Percentiles rank a stretch among this genome's conserved stretches.
These are phyloP conservation scores for Ormyrus nitidulus DNA, from an alignment of 2,888 invertebrate genomes.

Conservation along the genomic window DNA sequence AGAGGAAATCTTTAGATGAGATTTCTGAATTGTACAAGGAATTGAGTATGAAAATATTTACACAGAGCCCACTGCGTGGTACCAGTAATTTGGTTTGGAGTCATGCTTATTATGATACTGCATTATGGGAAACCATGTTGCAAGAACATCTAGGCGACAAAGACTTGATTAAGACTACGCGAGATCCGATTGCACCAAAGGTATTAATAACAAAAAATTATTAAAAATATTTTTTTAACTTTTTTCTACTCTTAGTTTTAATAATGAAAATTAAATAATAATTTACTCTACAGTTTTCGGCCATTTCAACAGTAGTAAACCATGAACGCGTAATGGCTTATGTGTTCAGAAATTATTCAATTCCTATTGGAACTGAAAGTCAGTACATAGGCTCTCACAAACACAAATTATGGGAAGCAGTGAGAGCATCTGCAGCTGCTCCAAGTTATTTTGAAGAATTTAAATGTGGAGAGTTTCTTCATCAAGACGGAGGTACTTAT, in stretches of 20 bases:
- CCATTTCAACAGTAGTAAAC: constrained; percentile 88
- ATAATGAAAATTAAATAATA: too few species aligned
- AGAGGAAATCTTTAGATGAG: constrained; percentile 79
- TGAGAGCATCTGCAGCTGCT: constrained; percentile 92
- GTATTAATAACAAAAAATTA: constrained; percentile 66
- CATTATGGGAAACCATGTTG: constrained; percentile 87
- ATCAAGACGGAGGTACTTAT: constrained; percentile 79
- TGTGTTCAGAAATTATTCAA: constrained; percentile 90
- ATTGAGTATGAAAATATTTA: constrained; percentile 82
- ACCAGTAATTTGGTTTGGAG: constrained; percentile 88
- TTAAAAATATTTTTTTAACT: too few species aligned
- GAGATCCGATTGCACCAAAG: constrained; percentile 78
- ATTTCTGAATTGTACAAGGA: constrained; percentile 80
- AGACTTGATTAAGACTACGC: constrained; percentile 79
- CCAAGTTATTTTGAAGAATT: constrained; percentile 94
- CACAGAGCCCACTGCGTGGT: constrained; percentile 81
- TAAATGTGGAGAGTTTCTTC: constrained; percentile 81
- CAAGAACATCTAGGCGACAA: constrained; percentile 81
- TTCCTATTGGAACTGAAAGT: constrained; percentile 82
- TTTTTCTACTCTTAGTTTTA: too few species aligned
- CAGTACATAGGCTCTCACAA: constrained; percentile 84
- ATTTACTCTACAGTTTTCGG: constrained; percentile 79
- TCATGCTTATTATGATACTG: constrained; percentile 92
- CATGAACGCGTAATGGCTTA: constrained; percentile 84
- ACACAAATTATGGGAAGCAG: constrained; percentile 88